Percentiles rank a stretch among this genome's conserved stretches.
These are phyloP conservation scores for Lasioglossum marginatum DNA, from an alignment of 2,888 invertebrate species.

Conservation along the genomic window DNA sequence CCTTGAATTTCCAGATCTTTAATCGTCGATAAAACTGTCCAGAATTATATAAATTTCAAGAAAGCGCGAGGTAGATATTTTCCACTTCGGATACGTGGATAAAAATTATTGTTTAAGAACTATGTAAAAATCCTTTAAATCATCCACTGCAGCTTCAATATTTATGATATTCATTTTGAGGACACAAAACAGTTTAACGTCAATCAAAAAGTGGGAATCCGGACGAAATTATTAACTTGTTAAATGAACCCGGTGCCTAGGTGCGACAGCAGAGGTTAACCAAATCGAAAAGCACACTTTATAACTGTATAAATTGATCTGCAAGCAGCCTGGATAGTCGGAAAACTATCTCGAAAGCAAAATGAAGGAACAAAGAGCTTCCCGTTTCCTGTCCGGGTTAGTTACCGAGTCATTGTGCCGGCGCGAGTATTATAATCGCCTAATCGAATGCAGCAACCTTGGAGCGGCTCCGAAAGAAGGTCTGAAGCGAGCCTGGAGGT, in stretches of 20 bases:
- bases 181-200: background rate
- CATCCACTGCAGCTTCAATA: background rate
- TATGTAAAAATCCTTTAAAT: no score
- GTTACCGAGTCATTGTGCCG: background rate
- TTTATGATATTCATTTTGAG: background rate
- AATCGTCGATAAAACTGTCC: background rate
- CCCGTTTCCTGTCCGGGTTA: conserved; percentile 7
- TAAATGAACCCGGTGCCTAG: background rate
- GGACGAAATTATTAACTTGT: background rate
- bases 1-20: background rate
- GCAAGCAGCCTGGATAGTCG: background rate
- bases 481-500: conserved; percentile 34
- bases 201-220: background rate
- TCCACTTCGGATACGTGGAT: no score
- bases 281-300: background rate
- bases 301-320: background rate
- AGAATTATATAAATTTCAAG: background rate
- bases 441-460: conserved; percentile 52
- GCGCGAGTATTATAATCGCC: conserved; percentile 22
- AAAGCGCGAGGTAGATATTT: background rate
- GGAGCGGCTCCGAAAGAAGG: conserved; percentile 46
- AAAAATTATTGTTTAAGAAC: no score
- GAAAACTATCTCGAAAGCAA: conserved; percentile 6
- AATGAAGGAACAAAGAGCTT: conserved; percentile 7
- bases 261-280: background rate